A percentile compares a stretch with the other conserved stretches of the same genome.
Conservation (phyloP, 2,888 invertebrate genomes). For the Ectemnius continuus region DNA sequence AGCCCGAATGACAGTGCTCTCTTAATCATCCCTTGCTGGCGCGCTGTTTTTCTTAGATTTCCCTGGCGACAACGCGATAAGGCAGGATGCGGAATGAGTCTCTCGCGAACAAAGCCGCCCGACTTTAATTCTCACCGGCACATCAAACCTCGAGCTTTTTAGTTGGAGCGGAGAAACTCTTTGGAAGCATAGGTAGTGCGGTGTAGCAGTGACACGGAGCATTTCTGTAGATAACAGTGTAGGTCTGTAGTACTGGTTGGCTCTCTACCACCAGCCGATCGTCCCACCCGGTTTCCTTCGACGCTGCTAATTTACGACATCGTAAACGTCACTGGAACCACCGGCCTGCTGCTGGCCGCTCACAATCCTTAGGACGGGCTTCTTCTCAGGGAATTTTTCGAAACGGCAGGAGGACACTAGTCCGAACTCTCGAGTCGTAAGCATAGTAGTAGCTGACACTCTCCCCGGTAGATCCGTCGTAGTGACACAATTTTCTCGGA, state of each 20-base stretch:
- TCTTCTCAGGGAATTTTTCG: slow-evolving; percentile 35
- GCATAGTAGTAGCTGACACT: not conserved
- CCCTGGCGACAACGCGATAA: slow-evolving; percentile 30
- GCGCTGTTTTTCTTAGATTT: slow-evolving; percentile 46
- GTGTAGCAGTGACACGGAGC: too few species aligned
- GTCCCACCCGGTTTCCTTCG: slow-evolving; percentile 29
- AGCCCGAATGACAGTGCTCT: slow-evolving; percentile 37
- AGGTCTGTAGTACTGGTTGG: not conserved
- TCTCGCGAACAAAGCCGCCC: too few species aligned
- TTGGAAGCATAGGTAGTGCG: too few species aligned
- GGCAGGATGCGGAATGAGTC: slow-evolving; percentile 12
- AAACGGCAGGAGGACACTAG: slow-evolving; percentile 20
- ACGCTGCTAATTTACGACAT: slow-evolving; percentile 47
- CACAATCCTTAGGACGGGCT: slow-evolving; percentile 25
- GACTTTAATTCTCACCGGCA: too few species aligned
- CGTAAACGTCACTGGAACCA: slow-evolving; percentile 43
- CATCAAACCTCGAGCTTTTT: too few species aligned
- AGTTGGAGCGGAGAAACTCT: too few species aligned
- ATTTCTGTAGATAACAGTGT: too few species aligned
- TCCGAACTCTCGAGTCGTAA: not conserved
- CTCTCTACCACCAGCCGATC: slow-evolving; percentile 31
- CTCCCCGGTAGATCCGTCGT: slow-evolving; percentile 15
- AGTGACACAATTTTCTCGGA: slow-evolving; percentile 52
- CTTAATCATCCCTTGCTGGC: slow-evolving; percentile 8
- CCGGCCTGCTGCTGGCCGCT: slow-evolving; percentile 7